phyloP scores from a whole-genome alignment of 2,888 invertebrate genomes.

The Clivina fossor region DNA sequence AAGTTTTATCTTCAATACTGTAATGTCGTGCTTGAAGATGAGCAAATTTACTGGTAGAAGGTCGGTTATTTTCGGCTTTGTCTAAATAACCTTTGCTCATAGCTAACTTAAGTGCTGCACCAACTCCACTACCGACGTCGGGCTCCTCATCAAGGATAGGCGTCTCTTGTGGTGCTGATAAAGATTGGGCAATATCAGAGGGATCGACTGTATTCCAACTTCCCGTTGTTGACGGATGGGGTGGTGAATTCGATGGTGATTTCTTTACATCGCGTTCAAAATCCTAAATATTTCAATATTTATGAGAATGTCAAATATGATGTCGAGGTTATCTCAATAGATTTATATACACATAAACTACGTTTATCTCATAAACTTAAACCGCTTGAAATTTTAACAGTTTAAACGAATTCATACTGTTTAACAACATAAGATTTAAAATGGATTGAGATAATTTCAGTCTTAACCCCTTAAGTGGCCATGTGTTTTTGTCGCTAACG shows the following conservation, averaged over 20 bases:
- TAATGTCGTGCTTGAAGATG: conserved; percentile 79
- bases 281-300: conserved; percentile 1
- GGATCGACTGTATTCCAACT: conserved; percentile 61
- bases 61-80: conserved; percentile 73
- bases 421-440: no score
- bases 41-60: conserved; percentile 70
- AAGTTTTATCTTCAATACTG: conserved; percentile 76
- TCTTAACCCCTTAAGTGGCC: no score
- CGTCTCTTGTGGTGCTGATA: conserved; percentile 57
- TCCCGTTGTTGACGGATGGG: conserved; percentile 32
- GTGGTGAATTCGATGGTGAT: conserved; percentile 1
- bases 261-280: conserved; percentile 17
- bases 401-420: no score
- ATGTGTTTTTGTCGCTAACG: no score
- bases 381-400: no score
- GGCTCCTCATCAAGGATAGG: conserved; percentile 91
- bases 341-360: background rate
- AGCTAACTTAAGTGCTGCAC: conserved; percentile 86
- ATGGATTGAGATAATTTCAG: no score
- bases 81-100: conserved; percentile 93
- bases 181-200: conserved; percentile 52
- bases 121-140: conserved; percentile 87
- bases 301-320: background rate
- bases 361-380: background rate
- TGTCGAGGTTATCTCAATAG: background rate